Evolutionary conservation across 2,888 invertebrate species (phyloP), one percentile per base, ranked within the genome.

Genomic region (Hipparchia sbordonii): DNA sequence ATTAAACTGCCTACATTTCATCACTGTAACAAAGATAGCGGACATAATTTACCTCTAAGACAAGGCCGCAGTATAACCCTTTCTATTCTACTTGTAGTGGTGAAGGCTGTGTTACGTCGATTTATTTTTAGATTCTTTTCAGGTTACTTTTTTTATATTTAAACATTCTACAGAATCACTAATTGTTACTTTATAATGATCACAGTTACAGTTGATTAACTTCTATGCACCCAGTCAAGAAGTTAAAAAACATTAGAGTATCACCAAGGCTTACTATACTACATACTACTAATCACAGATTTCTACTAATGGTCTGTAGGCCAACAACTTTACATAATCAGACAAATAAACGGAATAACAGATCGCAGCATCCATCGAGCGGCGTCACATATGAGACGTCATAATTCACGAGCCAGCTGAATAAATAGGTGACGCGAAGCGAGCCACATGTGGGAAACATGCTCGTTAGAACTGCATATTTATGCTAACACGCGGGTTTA

Each of bases 371-470:
- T 56, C 54, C 6, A 52, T 8, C 67, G n/a, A 33, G 13, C 10
- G 10, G 56, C 67, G 67, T 56, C 65, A 52, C n/a, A 54, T 12
- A 59, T 23, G 23, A 48, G 10, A 59, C 68, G 68, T 68, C 68
- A 59, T 12, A 60, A 59, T 10, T 65, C 65, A 52, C 65, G 48
- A 23, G 59, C 23, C 68, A 68, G 59, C 68, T 57, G 68, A 60
- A 60, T 48, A 59, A 68, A 68, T 57, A 68, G 9, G 57, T 68
- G 68, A 68, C 68, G 68, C 56, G 48, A 10, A 67, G 12, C 48
- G 23, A 52, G 62, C 5, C 62, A 51, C 52, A 65, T 51, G 51
- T 10, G 51, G 48, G 68, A 6, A 59, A 23, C 68, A 51, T 48
- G 48, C 6, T 59, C 33, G 68, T n/a, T 67, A 56, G 6, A 48